Evolutionary conservation across 2,888 invertebrate genomes (phyloP).

Genomic region (Xestia ashworthii): DNA sequence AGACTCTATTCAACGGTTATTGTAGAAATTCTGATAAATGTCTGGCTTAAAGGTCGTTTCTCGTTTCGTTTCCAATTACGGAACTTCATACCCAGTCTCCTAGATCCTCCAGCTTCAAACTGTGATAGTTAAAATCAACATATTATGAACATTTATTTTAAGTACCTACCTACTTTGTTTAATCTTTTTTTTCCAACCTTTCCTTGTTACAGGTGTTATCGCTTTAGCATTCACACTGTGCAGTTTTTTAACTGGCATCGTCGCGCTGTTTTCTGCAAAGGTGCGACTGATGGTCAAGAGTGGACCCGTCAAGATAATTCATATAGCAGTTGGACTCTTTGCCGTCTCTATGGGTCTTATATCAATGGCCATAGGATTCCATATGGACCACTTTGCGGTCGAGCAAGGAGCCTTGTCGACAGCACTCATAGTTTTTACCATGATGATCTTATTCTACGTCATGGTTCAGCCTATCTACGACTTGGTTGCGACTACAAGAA

Average conservation of each 20-base stretch:
- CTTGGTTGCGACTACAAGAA: constrained; percentile 80
- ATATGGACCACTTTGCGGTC: constrained; percentile 81
- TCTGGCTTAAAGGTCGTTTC: not conserved
- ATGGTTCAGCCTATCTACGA: constrained; percentile 83
- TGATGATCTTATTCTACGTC: constrained; percentile 79
- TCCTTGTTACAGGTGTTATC: constrained; percentile 84
- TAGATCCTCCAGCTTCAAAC: not conserved
- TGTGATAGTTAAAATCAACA: not conserved
- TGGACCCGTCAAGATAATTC: constrained; percentile 87
- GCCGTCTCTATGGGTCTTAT: constrained; percentile 89
- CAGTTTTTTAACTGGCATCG: constrained; percentile 86
- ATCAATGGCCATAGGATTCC: constrained; percentile 84
- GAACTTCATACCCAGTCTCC: not conserved
- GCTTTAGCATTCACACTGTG: constrained; percentile 86
- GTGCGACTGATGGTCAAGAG: constrained; percentile 86
- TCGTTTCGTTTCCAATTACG: not conserved
- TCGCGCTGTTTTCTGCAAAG: constrained; percentile 88
- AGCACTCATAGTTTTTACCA: constrained; percentile 81
- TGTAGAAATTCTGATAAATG: not conserved
- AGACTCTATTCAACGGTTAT: not conserved
- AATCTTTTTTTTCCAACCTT: not conserved
- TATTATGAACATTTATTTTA: not conserved
- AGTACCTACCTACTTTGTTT: not conserved
- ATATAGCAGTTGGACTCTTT: constrained; percentile 88
- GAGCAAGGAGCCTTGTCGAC: constrained; percentile 78